Conservation (phyloP, 1,140 invertebrate genomes). For the Wasmannia auropunctata region DNA sequence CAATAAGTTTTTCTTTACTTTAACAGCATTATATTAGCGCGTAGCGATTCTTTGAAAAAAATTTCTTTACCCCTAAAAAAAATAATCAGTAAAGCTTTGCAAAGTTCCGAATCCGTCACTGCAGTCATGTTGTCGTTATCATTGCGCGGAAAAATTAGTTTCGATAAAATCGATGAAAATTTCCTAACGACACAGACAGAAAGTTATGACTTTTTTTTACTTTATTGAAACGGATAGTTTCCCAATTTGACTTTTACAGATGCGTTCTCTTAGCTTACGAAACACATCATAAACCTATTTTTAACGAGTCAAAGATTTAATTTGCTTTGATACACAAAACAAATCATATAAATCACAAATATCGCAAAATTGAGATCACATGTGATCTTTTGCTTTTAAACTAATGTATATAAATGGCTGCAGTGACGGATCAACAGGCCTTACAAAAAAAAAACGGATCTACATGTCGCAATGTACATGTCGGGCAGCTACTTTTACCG, state of each 20-base stretch:
- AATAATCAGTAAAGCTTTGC: neutral
- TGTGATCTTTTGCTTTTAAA: constrained; percentile 6
- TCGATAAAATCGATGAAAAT: neutral
- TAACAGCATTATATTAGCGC: constrained; percentile 5
- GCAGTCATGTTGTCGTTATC: neutral
- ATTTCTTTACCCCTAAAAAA: neutral
- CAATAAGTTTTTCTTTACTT: constrained; percentile 25
- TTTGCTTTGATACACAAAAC: neutral
- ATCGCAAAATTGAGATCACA: neutral
- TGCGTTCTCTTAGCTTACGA: neutral
- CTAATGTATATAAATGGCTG: neutral
- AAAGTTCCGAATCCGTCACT: neutral
- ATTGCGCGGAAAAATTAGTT: neutral
- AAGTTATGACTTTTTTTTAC: neutral
- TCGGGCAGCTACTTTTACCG: constrained; percentile 1
- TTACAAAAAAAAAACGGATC: too few species aligned
- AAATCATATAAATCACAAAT: neutral
- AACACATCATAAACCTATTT: neutral
- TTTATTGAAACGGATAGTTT: neutral
- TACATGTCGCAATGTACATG: neutral
- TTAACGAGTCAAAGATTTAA: neutral
- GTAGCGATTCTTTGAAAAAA: constrained; percentile 9
- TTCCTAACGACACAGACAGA: neutral
- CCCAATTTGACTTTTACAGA: neutral
- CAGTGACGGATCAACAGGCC: neutral